phyloP scores from a whole-genome alignment of 1,140 invertebrate species.

The Drosophila athabasca region DNA sequence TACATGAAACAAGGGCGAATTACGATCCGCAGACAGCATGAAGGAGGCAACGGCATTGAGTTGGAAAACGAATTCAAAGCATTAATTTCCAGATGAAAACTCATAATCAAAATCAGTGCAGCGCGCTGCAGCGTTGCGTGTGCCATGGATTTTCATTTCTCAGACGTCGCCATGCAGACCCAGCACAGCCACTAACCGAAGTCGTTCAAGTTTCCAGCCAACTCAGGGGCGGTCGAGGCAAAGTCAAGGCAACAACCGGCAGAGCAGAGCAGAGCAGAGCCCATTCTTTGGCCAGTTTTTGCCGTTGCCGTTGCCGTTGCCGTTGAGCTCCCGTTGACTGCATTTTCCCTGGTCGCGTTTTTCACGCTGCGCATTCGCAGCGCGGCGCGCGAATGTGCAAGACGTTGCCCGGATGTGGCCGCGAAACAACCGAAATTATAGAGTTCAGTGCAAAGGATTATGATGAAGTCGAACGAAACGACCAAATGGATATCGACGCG shows the following conservation, averaged over 20 bases:
- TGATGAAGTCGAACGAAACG: slow-evolving; percentile 26
- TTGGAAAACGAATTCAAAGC: slow-evolving; percentile 44
- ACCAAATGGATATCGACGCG: slow-evolving; percentile 43
- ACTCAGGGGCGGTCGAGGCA: slow-evolving; percentile 22
- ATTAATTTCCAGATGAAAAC: slow-evolving; percentile 29
- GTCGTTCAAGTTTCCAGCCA: slow-evolving; percentile 32
- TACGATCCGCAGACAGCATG: slow-evolving; percentile 44
- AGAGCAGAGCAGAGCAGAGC: slow-evolving; percentile 15
- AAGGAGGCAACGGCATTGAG: slow-evolving; percentile 52
- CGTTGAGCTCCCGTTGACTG: slow-evolving; percentile 25
- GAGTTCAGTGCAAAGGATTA: slow-evolving; percentile 31
- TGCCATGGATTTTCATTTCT: slow-evolving; percentile 48
- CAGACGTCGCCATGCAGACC: slow-evolving; percentile 37
- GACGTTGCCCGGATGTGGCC: slow-evolving; percentile 49
- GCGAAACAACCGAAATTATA: slow-evolving; percentile 15
- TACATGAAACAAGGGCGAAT: slow-evolving; percentile 23
- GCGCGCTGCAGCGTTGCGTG: slow-evolving; percentile 67
- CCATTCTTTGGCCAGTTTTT: slow-evolving; percentile 37
- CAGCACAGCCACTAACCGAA: slow-evolving; percentile 27
- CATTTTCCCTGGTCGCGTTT: slow-evolving; percentile 52
- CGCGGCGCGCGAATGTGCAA: slow-evolving; percentile 49
- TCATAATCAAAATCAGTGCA: slow-evolving; percentile 60
- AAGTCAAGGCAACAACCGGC: slow-evolving; percentile 70
- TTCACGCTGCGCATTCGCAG: slow-evolving; percentile 61
- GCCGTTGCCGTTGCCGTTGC: slow-evolving; percentile 19